A percentile compares a stretch with the other conserved stretches of the same genome.
These are phyloP conservation scores for Polyodon spathula DNA, from an alignment of 2,113 vertebrate species.

Conservation along the genomic window DNA sequence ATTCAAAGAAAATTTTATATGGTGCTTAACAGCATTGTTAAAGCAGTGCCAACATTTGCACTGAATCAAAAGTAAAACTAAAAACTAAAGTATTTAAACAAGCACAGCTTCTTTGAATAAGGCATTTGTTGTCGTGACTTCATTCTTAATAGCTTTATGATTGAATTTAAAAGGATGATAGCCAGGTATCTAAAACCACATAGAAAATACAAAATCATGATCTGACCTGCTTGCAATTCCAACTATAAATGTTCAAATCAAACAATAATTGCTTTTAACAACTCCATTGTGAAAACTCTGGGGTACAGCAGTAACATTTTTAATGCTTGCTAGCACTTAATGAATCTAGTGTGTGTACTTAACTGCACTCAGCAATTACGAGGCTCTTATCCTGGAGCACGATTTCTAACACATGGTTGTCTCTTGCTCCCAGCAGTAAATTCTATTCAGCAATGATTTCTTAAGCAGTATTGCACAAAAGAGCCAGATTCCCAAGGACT, in stretches of 20 bases:
- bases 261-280: slow-evolving; percentile 15
- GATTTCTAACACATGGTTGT: slow-evolving; percentile 10
- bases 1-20: too few relatives aligned
- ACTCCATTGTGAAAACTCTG: slow-evolving; percentile 8
- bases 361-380: neutral
- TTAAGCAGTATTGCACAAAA: too few relatives aligned
- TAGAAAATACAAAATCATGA: slow-evolving; percentile 3
- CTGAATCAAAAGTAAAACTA: too few relatives aligned
- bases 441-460: slow-evolving; percentile 2
- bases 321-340: slow-evolving; percentile 5
- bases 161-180: too few relatives aligned
- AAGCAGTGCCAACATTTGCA: too few relatives aligned
- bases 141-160: too few relatives aligned
- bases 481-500: neutral
- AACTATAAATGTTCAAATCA: slow-evolving; percentile 2
- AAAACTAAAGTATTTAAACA: too few relatives aligned
- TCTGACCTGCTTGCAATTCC: slow-evolving; percentile 6
- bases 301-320: slow-evolving; percentile 7
- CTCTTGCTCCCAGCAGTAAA: slow-evolving; percentile 12
- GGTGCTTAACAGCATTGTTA: too few relatives aligned
- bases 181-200: too few relatives aligned
- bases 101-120: too few relatives aligned
- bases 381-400: slow-evolving; percentile 4
- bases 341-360: slow-evolving; percentile 5
- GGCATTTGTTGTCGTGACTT: too few relatives aligned